phyloP scores from a whole-genome alignment of 2,888 invertebrate species.

The Leptinotarsa rubiginosa region DNA sequence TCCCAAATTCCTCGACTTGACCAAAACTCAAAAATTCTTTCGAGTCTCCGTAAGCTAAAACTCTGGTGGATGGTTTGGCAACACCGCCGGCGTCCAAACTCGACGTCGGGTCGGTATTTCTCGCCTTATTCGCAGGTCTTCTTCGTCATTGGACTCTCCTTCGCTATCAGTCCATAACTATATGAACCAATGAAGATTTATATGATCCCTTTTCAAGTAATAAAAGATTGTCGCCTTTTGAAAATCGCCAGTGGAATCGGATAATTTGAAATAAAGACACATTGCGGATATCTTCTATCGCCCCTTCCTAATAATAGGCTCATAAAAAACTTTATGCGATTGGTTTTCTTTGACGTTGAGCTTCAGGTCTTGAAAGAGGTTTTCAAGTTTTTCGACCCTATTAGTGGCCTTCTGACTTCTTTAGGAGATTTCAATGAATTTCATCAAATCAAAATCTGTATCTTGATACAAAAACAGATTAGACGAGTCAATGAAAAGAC shows the following conservation, averaged over 20 bases:
- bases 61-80: constrained; percentile 4
- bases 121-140: constrained; percentile 50
- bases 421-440: too few relatives aligned
- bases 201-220: background rate
- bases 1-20: background rate
- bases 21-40: background rate
- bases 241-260: background rate
- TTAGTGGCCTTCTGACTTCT: too few relatives aligned
- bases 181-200: constrained; percentile 9
- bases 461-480: too few relatives aligned
- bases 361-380: background rate
- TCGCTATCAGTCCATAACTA: background rate
- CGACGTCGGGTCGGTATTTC: constrained; percentile 54
- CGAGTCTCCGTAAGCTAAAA: background rate
- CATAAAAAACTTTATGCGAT: background rate
- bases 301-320: background rate
- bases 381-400: background rate
- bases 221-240: constrained; percentile 5
- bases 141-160: constrained; percentile 13
- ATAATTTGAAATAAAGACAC: background rate
- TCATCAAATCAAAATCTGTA: too few relatives aligned
- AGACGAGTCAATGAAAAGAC: too few relatives aligned
- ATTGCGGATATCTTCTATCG: background rate
- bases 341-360: background rate
- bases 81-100: constrained; percentile 38